phyloP scores from a whole-genome alignment of 1,140 invertebrate species.

The Oryctes rhinoceros region DNA sequence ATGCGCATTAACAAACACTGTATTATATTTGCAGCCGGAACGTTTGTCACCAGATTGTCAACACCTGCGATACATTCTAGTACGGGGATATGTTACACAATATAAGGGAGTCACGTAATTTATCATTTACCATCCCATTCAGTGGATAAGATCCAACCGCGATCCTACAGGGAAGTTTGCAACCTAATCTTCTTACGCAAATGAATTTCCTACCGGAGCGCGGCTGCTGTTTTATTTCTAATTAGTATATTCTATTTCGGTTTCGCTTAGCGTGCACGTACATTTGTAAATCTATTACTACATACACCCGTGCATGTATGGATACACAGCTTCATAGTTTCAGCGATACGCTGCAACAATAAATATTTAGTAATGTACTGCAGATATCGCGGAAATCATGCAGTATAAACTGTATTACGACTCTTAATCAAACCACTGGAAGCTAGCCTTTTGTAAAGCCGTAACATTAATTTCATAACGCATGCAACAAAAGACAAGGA shows the following conservation, averaged over 20 bases:
- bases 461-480: too few relatives aligned
- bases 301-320: not conserved
- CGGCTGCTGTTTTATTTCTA: slow-evolving; percentile 21
- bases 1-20: not conserved
- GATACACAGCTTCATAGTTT: not conserved
- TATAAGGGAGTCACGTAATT: slow-evolving; percentile 30
- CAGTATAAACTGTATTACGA: not conserved
- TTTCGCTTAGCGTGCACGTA: not conserved
- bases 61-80: slow-evolving; percentile 21
- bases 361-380: slow-evolving; percentile 27
- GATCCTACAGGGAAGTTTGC: slow-evolving; percentile 17
- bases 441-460: too few relatives aligned
- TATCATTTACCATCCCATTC: slow-evolving; percentile 32
- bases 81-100: slow-evolving; percentile 17
- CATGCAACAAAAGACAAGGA: too few relatives aligned
- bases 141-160: slow-evolving; percentile 28
- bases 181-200: slow-evolving; percentile 23
- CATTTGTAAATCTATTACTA: not conserved
- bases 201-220: slow-evolving; percentile 28
- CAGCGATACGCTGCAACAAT: not conserved
- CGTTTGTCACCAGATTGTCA: slow-evolving; percentile 32
- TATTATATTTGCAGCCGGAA: slow-evolving; percentile 11
- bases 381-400: not conserved
- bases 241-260: slow-evolving; percentile 33
- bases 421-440: too few relatives aligned